A percentile compares a stretch with the other conserved stretches of the same genome.
phyloP scores from a whole-genome alignment of 2,888 invertebrate genomes.

The Zelleria hepariella region DNA sequence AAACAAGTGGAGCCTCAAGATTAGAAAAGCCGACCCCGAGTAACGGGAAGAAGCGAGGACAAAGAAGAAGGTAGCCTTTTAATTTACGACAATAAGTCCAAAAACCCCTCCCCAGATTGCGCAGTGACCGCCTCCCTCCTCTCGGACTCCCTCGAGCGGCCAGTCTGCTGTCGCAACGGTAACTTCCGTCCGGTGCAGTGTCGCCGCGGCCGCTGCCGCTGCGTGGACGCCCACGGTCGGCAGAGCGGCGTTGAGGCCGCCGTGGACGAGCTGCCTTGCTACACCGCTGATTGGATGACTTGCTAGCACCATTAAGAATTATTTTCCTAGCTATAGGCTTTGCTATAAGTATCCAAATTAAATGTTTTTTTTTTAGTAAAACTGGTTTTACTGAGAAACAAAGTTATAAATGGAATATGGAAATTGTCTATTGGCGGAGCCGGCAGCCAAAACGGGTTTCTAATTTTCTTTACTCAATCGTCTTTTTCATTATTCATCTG shows the following conservation, averaged over 20 bases:
- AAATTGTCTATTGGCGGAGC: too few relatives aligned
- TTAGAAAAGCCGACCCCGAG: too few relatives aligned
- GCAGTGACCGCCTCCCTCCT: conserved; percentile 67
- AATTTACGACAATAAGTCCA: too few relatives aligned
- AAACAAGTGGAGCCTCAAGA: too few relatives aligned
- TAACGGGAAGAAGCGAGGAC: too few relatives aligned
- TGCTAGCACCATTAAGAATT: conserved; percentile 19
- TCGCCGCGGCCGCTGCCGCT: conserved; percentile 72
- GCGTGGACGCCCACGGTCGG: conserved; percentile 74
- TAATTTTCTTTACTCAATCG: too few relatives aligned
- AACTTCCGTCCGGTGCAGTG: conserved; percentile 76
- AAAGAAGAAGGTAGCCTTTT: too few relatives aligned
- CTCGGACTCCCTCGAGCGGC: conserved; percentile 49
- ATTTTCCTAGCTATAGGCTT: neutral
- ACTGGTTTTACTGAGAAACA: too few relatives aligned
- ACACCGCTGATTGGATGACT: conserved; percentile 34
- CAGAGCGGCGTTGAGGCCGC: conserved; percentile 53
- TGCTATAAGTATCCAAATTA: neutral
- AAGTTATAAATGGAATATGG: too few relatives aligned
- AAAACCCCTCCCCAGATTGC: conserved; percentile 63
- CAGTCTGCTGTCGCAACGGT: conserved; percentile 75
- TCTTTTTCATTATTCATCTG: too few relatives aligned
- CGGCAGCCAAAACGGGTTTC: too few relatives aligned
- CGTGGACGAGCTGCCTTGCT: conserved; percentile 34
- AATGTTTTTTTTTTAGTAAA: neutral